Evolutionary conservation across 2,113 vertebrate genomes (phyloP), one percentile per base, ranked within the genome.

Genomic region (Halcyon senegalensis): DNA sequence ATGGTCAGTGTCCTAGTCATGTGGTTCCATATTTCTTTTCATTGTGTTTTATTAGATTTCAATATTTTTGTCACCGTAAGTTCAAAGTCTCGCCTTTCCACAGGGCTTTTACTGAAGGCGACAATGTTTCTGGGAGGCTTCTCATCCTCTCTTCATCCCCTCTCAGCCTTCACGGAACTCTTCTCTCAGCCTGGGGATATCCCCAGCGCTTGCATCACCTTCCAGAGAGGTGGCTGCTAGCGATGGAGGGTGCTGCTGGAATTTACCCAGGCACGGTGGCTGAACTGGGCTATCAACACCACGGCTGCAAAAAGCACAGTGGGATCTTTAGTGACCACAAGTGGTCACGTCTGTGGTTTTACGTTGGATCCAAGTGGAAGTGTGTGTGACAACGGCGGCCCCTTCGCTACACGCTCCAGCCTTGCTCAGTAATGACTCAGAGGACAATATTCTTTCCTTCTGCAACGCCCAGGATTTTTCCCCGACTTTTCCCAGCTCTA

Each of bases 401-500:
- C 88, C 23, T 19, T 27, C 10, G 66, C 77, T 43, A 2, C 55
- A 2, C 0, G 3, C 30, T 79, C 48, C 67, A 35, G 53, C 84
- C 58, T 30, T 16, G 74, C 48, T 85, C 70, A 46, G 67, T 9
- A 14, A 1, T 95, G 96, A 96, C 93, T 96, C 93, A 92, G 56
- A 68, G 33, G 59, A 73, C 63, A 21, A 33, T 62, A 20, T 82
- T 84, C 64, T 62, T 41, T 48, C 25, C 44, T 96, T 77, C 84
- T 91, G 74, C 62, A 59, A 72, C 2, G 0, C 90, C 76, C 56
- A n/a, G 80, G 88, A 88, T 56, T 92, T 94, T 93, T 48, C 59
- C 81, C 85, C 0, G 1, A 13, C 30, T 86, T 73, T 93, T 90
- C 80, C 50, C 44, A 68, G 53, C 66, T 39, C 35, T 21, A 27